A percentile compares a stretch with the other conserved stretches of the same genome.
Evolutionary conservation across 2,113 vertebrate species (phyloP).

Genomic region (Cervus canadensis): DNA sequence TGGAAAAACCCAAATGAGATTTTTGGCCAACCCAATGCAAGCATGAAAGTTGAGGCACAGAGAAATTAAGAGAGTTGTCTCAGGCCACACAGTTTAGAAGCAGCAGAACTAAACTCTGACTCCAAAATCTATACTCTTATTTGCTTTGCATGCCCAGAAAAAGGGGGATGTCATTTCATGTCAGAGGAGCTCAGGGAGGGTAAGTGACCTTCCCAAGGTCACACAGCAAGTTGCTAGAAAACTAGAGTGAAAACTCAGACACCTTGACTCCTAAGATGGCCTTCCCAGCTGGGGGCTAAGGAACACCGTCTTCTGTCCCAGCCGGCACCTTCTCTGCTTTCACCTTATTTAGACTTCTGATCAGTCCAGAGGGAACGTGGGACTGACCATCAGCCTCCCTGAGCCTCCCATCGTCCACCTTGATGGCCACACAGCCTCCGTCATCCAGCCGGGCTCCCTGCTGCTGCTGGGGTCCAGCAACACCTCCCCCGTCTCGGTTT

Average conservation of each 20-base stretch:
- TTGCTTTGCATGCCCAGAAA: background rate
- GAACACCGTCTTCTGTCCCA: background rate
- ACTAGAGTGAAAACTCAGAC: background rate
- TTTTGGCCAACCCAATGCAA: background rate
- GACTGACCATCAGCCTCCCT: background rate
- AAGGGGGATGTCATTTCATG: background rate
- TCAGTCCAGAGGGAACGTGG: background rate
- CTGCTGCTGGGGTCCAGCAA: background rate
- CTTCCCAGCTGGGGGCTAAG: background rate
- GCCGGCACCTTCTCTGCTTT: background rate
- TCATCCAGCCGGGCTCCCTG: background rate
- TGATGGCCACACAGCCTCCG: fast-evolving
- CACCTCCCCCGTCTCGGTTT: background rate
- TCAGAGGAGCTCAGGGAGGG: background rate
- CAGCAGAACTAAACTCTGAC: background rate
- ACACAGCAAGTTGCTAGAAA: background rate
- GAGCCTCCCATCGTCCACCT: background rate
- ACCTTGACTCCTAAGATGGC: background rate
- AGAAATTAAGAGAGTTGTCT: background rate
- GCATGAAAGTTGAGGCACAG: background rate
- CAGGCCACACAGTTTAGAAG: background rate
- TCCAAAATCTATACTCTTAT: background rate
- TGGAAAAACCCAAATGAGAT: background rate
- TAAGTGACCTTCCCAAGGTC: background rate
- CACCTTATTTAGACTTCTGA: background rate